Evolutionary conservation across 2,888 invertebrate genomes (phyloP), one percentile per base, ranked within the genome.

Genomic region (Agrenia bidenticulata): DNA sequence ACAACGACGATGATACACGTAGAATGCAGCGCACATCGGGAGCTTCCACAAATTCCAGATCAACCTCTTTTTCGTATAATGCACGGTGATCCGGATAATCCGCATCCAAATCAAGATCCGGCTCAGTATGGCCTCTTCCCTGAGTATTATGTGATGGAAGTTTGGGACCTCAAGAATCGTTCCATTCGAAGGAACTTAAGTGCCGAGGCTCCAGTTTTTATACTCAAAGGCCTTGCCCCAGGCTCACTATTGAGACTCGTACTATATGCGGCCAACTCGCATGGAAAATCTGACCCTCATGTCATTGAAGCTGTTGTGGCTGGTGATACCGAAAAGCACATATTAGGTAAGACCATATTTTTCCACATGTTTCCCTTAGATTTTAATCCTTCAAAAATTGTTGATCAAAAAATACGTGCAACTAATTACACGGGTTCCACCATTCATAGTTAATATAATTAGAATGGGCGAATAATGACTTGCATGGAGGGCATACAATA

Each of bases 251-350:
- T 79, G 58, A 73, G 77, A 50, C 88, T 92, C 76, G 88, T 89
- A 79, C 82, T 94, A 76, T 93, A 89, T 78, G 92, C 93, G 2
- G 87, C 90, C 78, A 94, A 94, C 81, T 90, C 90, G 54, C 94
- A 93, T 79, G 94, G 94, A 58, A 84, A 88, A 67, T 92, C 92
- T 77, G 92, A 92, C 73, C 88, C 92, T 26, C 85, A 88, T 60
- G 85, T 90, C 63, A 88, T 93, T 69, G 92, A 92, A 79, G 89
- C 90, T 41, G 89, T 91, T 75, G 73, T 74, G 50, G 73, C 73
- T 17, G 73, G 74, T 53, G 76, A 76, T 72, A 72, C 76, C n/a
- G 75, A 74, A 61, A 74, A 73, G 62, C 75, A 75, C 59, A 70
- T 70, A 24, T 66, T 74, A 64, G 75, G 76, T 76, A 73, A 70